Base-by-base conservation (phyloP, 1,140 invertebrate genomes). In the Mercenaria mercenaria region DNA sequence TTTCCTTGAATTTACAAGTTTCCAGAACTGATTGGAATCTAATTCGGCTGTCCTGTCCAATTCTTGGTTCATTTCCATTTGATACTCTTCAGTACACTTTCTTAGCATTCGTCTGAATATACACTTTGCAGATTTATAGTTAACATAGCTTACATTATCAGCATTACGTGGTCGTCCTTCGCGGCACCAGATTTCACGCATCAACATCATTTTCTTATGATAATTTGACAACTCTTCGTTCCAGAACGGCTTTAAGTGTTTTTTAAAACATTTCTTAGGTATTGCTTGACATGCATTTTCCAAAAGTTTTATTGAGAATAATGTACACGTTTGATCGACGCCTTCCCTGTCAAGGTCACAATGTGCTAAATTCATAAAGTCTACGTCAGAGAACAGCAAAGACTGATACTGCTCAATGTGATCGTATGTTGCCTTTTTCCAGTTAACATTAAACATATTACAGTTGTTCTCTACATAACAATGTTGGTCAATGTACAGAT, bases 111-210 rank as follows among this genome's bases (percentile, higher is more conserved):
- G n/a, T 23, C 77, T 39, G 34, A 80, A 80, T 50, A 10, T 64
- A 20, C 59, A n/a, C 15, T 64, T 64, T n/a, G 59, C 59, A 8
- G 8, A 26, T 64, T 64, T 64, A 64, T 64, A 64, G n/a, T n/a
- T 64, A 8, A 15, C n/a, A 64, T 64, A 64, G 11, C 20, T 37
- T n/a, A 10, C 18, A 26, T 80, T 15, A 52, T 8, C 34, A 59
- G 20, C n/a, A 13, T 32, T 32, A 23, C 77, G 43, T 56, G 77
- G 77, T 3, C 77, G 43, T 1, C 43, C 77, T 47, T 80, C 43
- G n/a, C 77, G 43, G 34, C 77, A 80, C 77, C 47, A 80, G 56
- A 52, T 59, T 56, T 26, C 34, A 26, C 43, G 77, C 15, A 80
- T 26, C 15, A 29, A 18, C 23, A 20, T 26, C 43, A 47, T 47